phyloP scores from a whole-genome alignment of 2,888 invertebrate species.

The Linnaemya tessellans region DNA sequence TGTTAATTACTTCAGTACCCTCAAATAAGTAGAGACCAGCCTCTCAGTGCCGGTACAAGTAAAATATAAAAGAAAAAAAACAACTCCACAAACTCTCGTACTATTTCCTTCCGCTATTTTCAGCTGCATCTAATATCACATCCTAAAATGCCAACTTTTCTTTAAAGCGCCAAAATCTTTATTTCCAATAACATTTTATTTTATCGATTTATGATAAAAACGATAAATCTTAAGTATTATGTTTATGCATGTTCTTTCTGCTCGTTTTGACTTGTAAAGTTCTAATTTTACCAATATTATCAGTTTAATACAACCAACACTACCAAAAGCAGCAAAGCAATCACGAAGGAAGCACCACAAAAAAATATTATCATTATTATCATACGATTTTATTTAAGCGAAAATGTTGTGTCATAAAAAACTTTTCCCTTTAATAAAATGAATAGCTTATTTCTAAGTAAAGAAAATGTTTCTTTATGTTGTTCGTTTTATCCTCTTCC shows the following conservation, averaged over 20 bases:
- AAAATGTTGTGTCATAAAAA: constrained; percentile 68
- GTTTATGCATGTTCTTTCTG: constrained; percentile 48
- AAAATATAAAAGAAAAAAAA: neutral
- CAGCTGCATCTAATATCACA: neutral
- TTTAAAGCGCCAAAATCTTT: neutral
- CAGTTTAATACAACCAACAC: constrained; percentile 50
- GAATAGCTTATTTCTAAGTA: constrained; percentile 57
- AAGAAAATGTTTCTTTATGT: constrained; percentile 17
- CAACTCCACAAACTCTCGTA: neutral
- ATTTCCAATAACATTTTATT: constrained; percentile 31
- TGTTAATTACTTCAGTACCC: too few relatives aligned
- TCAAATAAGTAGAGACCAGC: too few relatives aligned
- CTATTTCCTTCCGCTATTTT: neutral
- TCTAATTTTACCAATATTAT: constrained; percentile 67
- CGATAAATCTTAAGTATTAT: constrained; percentile 62
- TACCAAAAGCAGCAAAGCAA: constrained; percentile 1
- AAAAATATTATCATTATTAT: constrained; percentile 53
- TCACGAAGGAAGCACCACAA: neutral
- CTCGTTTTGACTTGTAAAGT: constrained; percentile 55
- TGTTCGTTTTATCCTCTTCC: constrained; percentile 23
- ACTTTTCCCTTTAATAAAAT: constrained; percentile 68
- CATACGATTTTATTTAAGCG: constrained; percentile 57
- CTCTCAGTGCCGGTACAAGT: neutral
- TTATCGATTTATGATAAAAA: constrained; percentile 62
- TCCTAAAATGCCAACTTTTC: neutral